Percentiles rank a stretch among this genome's conserved stretches.
These are phyloP conservation scores for Sepioteuthis lessoniana DNA, from an alignment of 2,888 invertebrate genomes.

Conservation along the genomic window DNA sequence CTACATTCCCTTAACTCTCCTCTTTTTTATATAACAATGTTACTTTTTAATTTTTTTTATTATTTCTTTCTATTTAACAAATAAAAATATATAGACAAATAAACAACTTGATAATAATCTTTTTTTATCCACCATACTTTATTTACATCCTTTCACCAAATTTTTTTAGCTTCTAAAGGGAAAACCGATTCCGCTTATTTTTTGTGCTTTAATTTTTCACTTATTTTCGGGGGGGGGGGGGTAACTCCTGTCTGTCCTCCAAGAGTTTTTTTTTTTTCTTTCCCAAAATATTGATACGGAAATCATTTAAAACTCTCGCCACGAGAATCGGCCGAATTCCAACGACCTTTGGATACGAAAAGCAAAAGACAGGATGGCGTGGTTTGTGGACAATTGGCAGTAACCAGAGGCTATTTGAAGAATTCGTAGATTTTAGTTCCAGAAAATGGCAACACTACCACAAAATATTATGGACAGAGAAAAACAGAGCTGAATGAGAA, in stretches of 20 bases:
- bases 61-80: no score
- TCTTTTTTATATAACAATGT: no score
- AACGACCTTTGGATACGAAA: background rate
- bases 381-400: background rate
- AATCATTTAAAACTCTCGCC: background rate
- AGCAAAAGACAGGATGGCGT: background rate
- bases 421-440: background rate
- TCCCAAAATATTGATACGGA: background rate
- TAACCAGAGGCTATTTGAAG: background rate
- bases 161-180: background rate
- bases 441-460: background rate
- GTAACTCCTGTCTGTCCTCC: background rate
- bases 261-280: background rate
- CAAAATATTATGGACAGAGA: background rate
- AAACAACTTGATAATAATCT: background rate
- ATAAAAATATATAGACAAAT: background rate
- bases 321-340: background rate
- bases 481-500: background rate
- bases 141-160: no score
- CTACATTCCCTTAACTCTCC: no score
- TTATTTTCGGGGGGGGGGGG: no score
- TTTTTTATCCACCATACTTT: no score
- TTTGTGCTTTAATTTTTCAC: no score
- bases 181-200: background rate
- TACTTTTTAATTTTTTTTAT: no score